These are phyloP conservation scores for Calliopsis andreniformis DNA, from an alignment of 1,140 invertebrate species.

Conservation along the genomic window DNA sequence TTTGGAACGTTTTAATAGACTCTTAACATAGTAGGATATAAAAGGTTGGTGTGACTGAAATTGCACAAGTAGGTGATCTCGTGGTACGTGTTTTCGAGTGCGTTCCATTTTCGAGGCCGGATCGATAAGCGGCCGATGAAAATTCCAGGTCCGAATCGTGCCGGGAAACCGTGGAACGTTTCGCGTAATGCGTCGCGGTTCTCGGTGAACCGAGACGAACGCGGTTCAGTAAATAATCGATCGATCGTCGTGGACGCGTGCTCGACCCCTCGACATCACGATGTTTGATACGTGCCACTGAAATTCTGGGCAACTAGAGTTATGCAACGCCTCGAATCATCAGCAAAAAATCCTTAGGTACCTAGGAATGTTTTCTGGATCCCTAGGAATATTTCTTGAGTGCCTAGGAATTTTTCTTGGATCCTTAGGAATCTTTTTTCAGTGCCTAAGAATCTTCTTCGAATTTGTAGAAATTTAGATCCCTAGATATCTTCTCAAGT, in stretches of 20 bases:
- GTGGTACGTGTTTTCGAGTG: slow-evolving; percentile 2
- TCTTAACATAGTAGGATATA: too few relatives aligned
- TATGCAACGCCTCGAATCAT: slow-evolving; percentile 31
- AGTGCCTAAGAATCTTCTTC: too few relatives aligned
- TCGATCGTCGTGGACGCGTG: slow-evolving; percentile 36
- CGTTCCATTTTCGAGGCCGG: slow-evolving; percentile 34
- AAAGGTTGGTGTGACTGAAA: too few relatives aligned
- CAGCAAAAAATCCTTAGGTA: too few relatives aligned
- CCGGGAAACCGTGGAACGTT: slow-evolving; percentile 45
- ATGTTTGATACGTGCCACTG: not conserved
- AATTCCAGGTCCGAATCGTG: slow-evolving; percentile 35
- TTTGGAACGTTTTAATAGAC: too few relatives aligned
- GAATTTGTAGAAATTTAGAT: too few relatives aligned
- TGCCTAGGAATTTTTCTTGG: too few relatives aligned
- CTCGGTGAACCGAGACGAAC: slow-evolving; percentile 1
- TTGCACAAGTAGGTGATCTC: not conserved
- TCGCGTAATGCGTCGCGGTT: slow-evolving; percentile 34
- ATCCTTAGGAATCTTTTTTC: too few relatives aligned
- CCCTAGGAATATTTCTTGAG: too few relatives aligned
- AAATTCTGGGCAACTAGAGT: not conserved
- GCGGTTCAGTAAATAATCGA: slow-evolving; percentile 43
- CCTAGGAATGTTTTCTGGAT: too few relatives aligned
- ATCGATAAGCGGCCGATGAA: slow-evolving; percentile 54
- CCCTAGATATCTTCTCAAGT: too few relatives aligned
- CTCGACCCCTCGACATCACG: slow-evolving; percentile 14